Base-by-base conservation (phyloP, 2,888 invertebrate genomes). In the Palloptera scutellata region DNA sequence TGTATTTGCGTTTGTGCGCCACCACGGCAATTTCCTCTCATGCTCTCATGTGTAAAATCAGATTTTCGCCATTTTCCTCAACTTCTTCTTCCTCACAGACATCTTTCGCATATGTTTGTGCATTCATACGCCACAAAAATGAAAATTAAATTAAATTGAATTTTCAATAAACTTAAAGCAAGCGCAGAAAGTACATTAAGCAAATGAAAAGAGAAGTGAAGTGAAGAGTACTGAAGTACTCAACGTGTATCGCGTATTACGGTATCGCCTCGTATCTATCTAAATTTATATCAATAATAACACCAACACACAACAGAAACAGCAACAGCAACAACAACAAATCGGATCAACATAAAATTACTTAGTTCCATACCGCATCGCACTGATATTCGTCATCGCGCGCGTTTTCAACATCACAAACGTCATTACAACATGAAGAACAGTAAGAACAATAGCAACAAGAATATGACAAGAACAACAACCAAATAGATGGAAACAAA, bases 61-160 rank as follows among this genome's bases (percentile, higher is more conserved):
- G 6, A 30, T 30, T 30, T 30, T 30, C 30, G 6, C 30, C 30
- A 30, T 30, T 30, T 30, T 30, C 6, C 30, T 30, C 2, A 30
- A n/a, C n/a, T n/a, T n/a, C 30, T 30, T 30, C 30, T 30, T 30
- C 30, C 6, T 30, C 30, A 30, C 30, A 4, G 30, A 30, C 30
- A 30, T 4, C 6, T 48, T 48, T 48, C 15, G 13, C 15, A 48
- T 48, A 3, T n/a, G 13, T 64, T 67, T 79, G 79, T 78, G 80
- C 81, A 81, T 75, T 79, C 76, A 74, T 74, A 76, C 74, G 79
- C 78, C 77, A 81, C 77, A 76, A 68, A 75, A 79, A 80, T 75
- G 81, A 77, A 81, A 81, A 81, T 79, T 76, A 80, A 81, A 80
- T 79, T 75, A 78, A 81, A 81, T 80, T 76, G 76, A 81, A 81